Conservation (phyloP, 2,888 invertebrate species). For the Apotomis capreana region DNA sequence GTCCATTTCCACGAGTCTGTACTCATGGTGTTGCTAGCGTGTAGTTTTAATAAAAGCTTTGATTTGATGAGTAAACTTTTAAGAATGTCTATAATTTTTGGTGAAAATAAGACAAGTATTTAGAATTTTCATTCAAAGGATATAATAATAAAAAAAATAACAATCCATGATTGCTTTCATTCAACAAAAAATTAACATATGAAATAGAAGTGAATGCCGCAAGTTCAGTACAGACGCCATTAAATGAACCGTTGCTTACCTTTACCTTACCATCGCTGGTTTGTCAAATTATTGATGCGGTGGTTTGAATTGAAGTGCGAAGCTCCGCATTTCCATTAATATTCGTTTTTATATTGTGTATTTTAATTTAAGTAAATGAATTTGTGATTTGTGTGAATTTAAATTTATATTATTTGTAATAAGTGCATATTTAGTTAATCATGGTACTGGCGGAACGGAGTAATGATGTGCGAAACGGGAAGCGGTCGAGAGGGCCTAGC, state of each 20-base stretch:
- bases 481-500: conserved; percentile 95
- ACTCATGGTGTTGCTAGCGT: conserved; percentile 58
- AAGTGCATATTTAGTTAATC: conserved; percentile 64
- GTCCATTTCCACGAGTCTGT: conserved; percentile 59
- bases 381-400: conserved; percentile 50
- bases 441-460: conserved; percentile 96
- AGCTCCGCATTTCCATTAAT: conserved; percentile 65
- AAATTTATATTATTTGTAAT: conserved; percentile 57
- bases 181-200: conserved; percentile 7
- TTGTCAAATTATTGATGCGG: conserved; percentile 83
- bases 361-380: conserved; percentile 50
- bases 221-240: conserved; percentile 68
- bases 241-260: conserved; percentile 60
- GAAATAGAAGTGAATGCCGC: conserved; percentile 61
- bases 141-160: neutral
- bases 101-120: neutral
- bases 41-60: conserved; percentile 43
- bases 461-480: conserved; percentile 92
- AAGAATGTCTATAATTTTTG: neutral
- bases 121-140: neutral
- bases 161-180: neutral
- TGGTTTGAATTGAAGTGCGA: conserved; percentile 81
- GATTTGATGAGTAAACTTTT: conserved; percentile 24
- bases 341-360: conserved; percentile 51
- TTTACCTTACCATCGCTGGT: conserved; percentile 60